phyloP scores from a whole-genome alignment of 2,888 invertebrate species.

The Nipponacmea schrenckii region DNA sequence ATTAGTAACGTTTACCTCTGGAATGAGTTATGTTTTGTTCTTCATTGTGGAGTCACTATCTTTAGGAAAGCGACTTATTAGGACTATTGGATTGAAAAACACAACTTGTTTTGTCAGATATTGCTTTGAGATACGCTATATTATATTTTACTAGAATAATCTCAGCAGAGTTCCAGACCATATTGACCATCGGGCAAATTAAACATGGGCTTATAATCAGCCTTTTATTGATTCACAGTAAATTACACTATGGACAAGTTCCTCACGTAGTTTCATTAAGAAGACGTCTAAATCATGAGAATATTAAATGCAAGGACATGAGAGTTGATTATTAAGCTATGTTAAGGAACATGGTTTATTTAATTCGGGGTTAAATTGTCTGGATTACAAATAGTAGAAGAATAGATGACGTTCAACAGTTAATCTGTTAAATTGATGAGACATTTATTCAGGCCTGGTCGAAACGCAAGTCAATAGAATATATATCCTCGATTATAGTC shows the following conservation, averaged over 20 bases:
- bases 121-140: too few relatives aligned
- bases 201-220: constrained; percentile 6
- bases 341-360: background rate
- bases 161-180: background rate
- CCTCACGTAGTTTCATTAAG: background rate
- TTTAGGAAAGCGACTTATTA: too few relatives aligned
- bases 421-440: background rate
- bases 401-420: background rate
- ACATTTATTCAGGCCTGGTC: too few relatives aligned
- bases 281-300: background rate
- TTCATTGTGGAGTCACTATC: too few relatives aligned
- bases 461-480: too few relatives aligned
- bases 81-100: too few relatives aligned
- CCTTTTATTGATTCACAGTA: background rate
- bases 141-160: too few relatives aligned
- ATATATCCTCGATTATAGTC: too few relatives aligned
- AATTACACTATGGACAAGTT: background rate
- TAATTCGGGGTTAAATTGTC: background rate
- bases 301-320: constrained; percentile 3
- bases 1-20: too few relatives aligned
- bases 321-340: background rate
- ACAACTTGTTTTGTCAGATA: too few relatives aligned
- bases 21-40: too few relatives aligned
- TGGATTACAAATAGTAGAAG: background rate
- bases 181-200: background rate